phyloP scores from a whole-genome alignment of 2,797 vertebrate genomes.

The Loriculus beryllinus region DNA sequence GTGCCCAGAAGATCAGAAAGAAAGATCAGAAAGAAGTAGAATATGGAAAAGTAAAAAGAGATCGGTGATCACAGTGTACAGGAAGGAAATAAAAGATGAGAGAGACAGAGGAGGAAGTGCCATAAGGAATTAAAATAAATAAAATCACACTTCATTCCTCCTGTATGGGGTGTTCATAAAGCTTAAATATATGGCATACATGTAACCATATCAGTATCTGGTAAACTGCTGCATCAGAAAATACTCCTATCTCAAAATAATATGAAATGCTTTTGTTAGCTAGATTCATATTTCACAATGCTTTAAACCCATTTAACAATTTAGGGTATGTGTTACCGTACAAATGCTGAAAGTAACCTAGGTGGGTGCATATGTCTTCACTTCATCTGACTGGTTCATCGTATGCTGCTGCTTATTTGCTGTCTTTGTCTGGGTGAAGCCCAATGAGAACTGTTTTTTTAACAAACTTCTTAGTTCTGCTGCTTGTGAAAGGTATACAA shows the following conservation, averaged over 20 bases:
- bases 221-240: neutral
- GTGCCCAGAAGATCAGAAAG: neutral
- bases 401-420: neutral
- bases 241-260: neutral
- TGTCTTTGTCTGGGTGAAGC: neutral
- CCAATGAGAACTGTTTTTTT: conserved; percentile 34
- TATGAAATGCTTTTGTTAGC: neutral
- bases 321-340: neutral
- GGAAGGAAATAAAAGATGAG: neutral
- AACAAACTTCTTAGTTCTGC: neutral
- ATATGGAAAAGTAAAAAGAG: neutral
- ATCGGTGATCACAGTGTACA: neutral
- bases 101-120: neutral
- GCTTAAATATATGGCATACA: neutral
- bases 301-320: neutral
- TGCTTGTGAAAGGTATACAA: neutral
- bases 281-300: neutral
- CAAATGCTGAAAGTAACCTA: neutral
- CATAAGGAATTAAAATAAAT: neutral
- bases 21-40: neutral
- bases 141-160: neutral
- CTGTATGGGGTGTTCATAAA: neutral
- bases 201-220: neutral
- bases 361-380: neutral
- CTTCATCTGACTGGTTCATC: neutral